Evolutionary conservation across 1,140 invertebrate species (phyloP).

Genomic region (Heliconius hermathena): DNA sequence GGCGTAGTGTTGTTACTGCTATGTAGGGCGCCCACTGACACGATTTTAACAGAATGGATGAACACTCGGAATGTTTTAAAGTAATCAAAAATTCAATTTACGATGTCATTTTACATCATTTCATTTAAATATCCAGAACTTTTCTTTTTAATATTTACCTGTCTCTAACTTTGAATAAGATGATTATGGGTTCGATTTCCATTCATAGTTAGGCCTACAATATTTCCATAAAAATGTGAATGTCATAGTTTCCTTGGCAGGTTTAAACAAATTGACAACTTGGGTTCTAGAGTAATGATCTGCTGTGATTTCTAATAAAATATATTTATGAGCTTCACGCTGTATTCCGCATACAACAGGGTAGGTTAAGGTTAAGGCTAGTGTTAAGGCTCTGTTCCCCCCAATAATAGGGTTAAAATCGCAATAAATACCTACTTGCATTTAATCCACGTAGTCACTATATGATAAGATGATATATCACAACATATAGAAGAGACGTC

Average conservation of each 20-base stretch:
- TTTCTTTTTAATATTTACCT: background rate
- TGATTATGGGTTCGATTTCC: background rate
- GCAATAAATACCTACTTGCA: background rate
- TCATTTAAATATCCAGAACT: background rate
- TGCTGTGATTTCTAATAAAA: no score
- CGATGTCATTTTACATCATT: background rate
- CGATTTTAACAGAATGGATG: background rate
- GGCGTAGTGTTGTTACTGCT: background rate
- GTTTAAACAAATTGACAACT: no score
- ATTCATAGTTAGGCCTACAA: no score
- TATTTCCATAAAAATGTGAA: no score
- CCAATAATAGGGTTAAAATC: no score
- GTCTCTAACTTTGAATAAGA: no score
- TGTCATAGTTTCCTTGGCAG: no score
- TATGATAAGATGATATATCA: background rate
- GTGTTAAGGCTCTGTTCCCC: no score
- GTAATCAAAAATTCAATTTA: slow-evolving; percentile 2
- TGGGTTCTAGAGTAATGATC: no score
- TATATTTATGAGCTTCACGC: no score
- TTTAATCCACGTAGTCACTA: background rate
- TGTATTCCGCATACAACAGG: no score
- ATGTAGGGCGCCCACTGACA: slow-evolving; percentile 9
- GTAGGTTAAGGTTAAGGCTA: no score
- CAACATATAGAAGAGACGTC: background rate
- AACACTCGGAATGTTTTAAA: background rate